Evolutionary conservation across 2,888 invertebrate species (phyloP).

Genomic region (Cantharis lateralis): DNA sequence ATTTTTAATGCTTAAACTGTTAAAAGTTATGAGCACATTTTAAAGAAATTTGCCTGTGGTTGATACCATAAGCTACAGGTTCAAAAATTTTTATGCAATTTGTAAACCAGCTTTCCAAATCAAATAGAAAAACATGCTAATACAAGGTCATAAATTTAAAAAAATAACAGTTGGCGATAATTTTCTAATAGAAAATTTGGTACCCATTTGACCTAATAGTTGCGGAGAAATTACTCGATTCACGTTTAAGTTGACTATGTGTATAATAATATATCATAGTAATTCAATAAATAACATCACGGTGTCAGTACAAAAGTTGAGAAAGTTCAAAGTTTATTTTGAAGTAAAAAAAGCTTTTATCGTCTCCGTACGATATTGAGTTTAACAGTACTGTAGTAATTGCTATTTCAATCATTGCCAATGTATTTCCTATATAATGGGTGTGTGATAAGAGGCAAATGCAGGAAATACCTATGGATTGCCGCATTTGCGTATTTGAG

Average conservation of each 20-base stretch:
- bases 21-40: neutral
- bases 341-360: neutral
- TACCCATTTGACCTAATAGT: slow-evolving; percentile 4
- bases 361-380: neutral
- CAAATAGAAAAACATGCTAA: neutral
- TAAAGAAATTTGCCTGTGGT: neutral
- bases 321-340: slow-evolving; percentile 2
- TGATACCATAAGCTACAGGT: neutral
- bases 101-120: slow-evolving; percentile 1
- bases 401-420: neutral
- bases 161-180: slow-evolving; percentile 1
- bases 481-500: neutral
- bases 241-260: neutral
- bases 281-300: neutral
- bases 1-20: slow-evolving; percentile 7
- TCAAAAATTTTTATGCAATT: neutral
- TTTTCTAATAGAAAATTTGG: slow-evolving; percentile 5
- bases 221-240: neutral
- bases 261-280: neutral
- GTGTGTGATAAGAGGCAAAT: neutral
- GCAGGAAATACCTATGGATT: neutral
- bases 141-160: neutral
- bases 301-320: neutral
- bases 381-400: neutral
- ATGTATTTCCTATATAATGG: neutral